Percentiles rank a stretch among this genome's conserved stretches.
Conservation (phyloP, 2,797 vertebrate species). For the Lophius americanus region DNA sequence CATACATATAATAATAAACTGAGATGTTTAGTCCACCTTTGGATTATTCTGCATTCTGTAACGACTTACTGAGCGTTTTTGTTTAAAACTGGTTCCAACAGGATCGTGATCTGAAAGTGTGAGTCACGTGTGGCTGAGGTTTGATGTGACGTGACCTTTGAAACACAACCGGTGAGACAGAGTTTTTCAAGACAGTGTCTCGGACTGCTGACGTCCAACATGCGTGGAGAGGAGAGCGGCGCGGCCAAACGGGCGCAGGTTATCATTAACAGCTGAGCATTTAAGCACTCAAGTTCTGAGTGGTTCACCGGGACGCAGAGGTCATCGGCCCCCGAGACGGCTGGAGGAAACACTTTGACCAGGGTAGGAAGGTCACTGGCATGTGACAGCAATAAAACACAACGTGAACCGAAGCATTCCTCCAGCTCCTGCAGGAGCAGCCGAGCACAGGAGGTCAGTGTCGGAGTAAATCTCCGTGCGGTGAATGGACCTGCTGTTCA, state of each 20-base stretch:
- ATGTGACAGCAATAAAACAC: neutral
- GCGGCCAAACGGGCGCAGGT: conserved; percentile 15
- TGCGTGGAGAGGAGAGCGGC: conserved; percentile 10
- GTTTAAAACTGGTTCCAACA: no score
- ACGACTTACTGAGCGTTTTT: no score
- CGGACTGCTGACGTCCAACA: conserved; percentile 27
- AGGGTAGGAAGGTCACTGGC: conserved; percentile 3
- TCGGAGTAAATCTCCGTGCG: neutral
- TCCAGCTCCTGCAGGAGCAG: conserved; percentile 21
- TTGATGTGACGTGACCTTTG: neutral
- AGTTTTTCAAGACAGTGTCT: conserved; percentile 21
- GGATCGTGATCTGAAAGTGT: neutral
- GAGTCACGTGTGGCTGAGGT: neutral
- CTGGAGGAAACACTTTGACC: conserved; percentile 13
- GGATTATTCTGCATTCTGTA: no score
- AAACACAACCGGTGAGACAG: conserved; percentile 4
- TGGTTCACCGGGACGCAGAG: neutral
- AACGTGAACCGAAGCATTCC: neutral
- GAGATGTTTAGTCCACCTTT: no score
- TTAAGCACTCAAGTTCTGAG: conserved; percentile 37
- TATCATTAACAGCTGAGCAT: conserved; percentile 40
- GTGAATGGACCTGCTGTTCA: conserved; percentile 36
- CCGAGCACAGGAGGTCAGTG: neutral
- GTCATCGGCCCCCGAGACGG: neutral
- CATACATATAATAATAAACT: no score